Evolutionary conservation across 2,113 vertebrate species (phyloP).

Genomic region (Cyphotilapia sp.): DNA sequence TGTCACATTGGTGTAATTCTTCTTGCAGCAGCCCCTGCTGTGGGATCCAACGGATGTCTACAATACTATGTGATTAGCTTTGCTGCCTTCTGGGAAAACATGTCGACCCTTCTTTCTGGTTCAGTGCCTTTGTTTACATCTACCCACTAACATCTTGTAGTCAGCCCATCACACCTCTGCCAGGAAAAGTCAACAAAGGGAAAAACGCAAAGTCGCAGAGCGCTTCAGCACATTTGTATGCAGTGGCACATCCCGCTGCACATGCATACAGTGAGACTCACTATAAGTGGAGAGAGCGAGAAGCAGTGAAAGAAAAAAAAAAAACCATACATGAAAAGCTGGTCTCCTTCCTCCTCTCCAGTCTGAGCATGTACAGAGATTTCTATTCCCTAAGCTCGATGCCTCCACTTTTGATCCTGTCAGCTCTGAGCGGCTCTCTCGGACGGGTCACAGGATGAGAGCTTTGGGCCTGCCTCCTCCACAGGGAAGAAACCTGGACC

Average conservation of each 20-base stretch:
- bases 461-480: conserved; percentile 33
- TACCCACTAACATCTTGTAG: conserved; percentile 1
- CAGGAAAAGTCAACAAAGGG: not conserved
- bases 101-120: not conserved
- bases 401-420: conserved; percentile 48
- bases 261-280: not conserved
- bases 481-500: conserved; percentile 40
- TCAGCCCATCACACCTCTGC: conserved; percentile 11
- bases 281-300: not conserved
- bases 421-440: conserved; percentile 30
- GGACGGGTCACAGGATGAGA: conserved; percentile 42
- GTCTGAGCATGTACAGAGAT: conserved; percentile 22
- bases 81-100: not conserved
- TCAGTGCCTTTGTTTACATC: conserved; percentile 23
- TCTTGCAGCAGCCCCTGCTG: not conserved
- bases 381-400: conserved; percentile 27
- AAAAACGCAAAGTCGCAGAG: not conserved
- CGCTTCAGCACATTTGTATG: not conserved
- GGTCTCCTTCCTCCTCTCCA: conserved; percentile 16
- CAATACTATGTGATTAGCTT: conserved; percentile 2
- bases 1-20: not conserved
- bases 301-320: not conserved
- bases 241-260: not conserved
- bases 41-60: not conserved
- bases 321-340: not conserved